phyloP scores from a whole-genome alignment of 1,140 invertebrate genomes.

The Eueides isabella region DNA sequence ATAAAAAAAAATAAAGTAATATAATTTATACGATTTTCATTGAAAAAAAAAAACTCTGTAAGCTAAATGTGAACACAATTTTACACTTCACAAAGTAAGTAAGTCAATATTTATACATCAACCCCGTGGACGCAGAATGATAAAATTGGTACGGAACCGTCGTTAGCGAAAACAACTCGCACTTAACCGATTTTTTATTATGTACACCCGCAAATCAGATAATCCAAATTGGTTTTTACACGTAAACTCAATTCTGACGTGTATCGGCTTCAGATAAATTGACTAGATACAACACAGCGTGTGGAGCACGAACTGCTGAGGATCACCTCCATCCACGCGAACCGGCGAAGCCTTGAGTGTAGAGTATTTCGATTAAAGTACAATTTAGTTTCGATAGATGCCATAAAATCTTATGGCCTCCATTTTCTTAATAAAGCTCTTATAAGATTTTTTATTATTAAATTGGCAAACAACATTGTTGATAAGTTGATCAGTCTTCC shows the following conservation, averaged over 20 bases:
- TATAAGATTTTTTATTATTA: not conserved
- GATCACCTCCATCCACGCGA: constrained; percentile 29
- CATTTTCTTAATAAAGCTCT: not conserved
- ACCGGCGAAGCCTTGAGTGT: not conserved
- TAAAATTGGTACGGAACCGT: too few species aligned
- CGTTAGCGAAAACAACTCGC: too few species aligned
- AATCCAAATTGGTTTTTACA: constrained; percentile 80
- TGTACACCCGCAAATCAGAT: constrained; percentile 76
- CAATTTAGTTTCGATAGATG: not conserved
- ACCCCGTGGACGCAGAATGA: too few species aligned
- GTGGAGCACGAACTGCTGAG: not conserved
- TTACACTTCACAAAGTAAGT: too few species aligned
- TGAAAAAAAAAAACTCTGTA: too few species aligned
- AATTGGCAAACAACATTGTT: not conserved
- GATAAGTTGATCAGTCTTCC: not conserved
- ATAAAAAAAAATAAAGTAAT: too few species aligned
- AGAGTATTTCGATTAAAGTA: not conserved
- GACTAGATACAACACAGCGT: constrained; percentile 56
- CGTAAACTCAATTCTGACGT: constrained; percentile 78
- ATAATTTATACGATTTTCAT: too few species aligned
- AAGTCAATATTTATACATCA: too few species aligned
- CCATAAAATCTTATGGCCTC: not conserved
- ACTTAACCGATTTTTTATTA: too few species aligned
- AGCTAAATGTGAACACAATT: too few species aligned
- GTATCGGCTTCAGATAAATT: constrained; percentile 76